A percentile compares a stretch with the other conserved stretches of the same genome.
Conservation (phyloP, 1,140 invertebrate genomes). For the Steinernema khuongi region DNA sequence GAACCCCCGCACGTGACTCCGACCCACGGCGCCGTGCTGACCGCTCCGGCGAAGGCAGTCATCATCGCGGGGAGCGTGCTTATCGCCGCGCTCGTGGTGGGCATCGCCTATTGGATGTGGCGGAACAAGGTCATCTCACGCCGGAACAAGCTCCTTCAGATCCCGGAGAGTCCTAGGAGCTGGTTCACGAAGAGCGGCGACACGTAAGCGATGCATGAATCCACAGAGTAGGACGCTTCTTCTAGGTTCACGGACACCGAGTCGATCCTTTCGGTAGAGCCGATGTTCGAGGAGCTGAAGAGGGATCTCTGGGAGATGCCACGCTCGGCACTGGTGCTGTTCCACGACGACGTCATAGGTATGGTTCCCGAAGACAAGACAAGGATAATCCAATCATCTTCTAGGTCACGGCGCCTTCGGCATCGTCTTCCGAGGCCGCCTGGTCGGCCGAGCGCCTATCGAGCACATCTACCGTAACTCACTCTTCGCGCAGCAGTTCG, state of each 20-base stretch:
- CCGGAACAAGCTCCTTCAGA: neutral
- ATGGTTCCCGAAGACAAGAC: no score
- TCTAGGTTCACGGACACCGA: neutral
- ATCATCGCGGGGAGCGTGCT: neutral
- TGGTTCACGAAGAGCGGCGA: neutral
- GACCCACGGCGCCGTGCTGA: neutral
- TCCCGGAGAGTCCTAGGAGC: neutral
- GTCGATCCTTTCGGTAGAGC: neutral
- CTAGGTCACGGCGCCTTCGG: conserved; percentile 15
- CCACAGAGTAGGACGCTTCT: neutral
- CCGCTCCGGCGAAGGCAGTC: neutral
- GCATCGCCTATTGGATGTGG: neutral
- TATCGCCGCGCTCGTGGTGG: neutral
- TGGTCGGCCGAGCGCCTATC: conserved; percentile 15
- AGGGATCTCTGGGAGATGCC: conserved; percentile 8
- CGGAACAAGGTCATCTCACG: neutral
- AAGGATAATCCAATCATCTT: no score
- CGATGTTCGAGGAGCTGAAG: conserved; percentile 5
- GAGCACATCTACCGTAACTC: neutral
- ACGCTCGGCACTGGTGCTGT: neutral
- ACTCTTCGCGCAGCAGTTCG: conserved; percentile 13
- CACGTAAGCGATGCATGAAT: neutral
- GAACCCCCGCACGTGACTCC: neutral
- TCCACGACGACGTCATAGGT: neutral
- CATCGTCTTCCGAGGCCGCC: neutral